These are phyloP conservation scores for Melanotaenia duboulayi DNA, from an alignment of 2,113 vertebrate species.

Conservation along the genomic window DNA sequence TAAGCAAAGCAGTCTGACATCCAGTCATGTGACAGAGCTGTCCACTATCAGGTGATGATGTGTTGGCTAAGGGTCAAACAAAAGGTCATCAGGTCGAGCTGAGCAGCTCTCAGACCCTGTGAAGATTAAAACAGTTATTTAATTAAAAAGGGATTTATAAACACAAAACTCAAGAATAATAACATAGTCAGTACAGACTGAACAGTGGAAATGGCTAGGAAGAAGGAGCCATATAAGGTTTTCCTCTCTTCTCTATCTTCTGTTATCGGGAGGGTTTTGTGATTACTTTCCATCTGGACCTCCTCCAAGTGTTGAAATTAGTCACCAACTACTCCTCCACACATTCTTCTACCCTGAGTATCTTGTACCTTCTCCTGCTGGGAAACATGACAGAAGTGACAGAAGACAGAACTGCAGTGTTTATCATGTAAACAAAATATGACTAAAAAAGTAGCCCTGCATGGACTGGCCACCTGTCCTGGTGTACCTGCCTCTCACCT, in stretches of 20 bases:
- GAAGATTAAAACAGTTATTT: not conserved
- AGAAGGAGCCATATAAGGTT: not conserved
- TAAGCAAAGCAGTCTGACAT: not conserved
- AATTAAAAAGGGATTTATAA: not conserved
- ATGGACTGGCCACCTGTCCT: no score
- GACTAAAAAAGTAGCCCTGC: not conserved
- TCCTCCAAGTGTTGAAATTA: not conserved
- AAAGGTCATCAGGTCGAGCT: constrained; percentile 8
- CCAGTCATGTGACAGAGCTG: not conserved
- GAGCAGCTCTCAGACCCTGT: not conserved
- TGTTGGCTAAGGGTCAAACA: not conserved
- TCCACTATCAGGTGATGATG: constrained; percentile 14
- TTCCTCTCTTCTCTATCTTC: not conserved
- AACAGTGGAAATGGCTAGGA: not conserved
- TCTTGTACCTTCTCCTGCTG: not conserved
- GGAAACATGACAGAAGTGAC: not conserved
- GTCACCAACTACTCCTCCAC: not conserved
- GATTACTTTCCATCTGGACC: not conserved
- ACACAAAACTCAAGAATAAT: not conserved
- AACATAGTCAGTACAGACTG: no score
- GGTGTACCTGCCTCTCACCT: no score
- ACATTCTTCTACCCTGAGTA: not conserved
- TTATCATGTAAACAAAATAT: not conserved
- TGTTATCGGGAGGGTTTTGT: not conserved
- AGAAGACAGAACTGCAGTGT: not conserved